Conservation (phyloP, 2,113 vertebrate species). For the Sander lucioperca region DNA sequence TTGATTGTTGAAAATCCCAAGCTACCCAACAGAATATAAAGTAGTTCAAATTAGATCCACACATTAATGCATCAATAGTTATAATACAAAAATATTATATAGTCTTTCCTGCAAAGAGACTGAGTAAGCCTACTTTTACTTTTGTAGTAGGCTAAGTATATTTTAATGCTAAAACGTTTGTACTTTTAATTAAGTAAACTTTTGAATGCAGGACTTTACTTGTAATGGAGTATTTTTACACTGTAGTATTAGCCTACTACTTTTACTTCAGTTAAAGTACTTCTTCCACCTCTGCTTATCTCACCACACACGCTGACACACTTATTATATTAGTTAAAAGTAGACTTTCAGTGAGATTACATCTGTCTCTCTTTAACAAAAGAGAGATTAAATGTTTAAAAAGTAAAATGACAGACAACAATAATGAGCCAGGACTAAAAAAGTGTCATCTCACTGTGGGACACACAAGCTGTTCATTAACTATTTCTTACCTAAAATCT, state of each 20-base stretch:
- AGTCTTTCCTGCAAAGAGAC: too few species aligned
- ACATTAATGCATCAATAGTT: too few species aligned
- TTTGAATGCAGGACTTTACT: too few species aligned
- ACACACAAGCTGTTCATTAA: not conserved
- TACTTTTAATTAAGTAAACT: too few species aligned
- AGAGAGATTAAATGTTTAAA: not conserved
- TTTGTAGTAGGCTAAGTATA: too few species aligned
- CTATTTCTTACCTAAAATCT: conserved; percentile 89
- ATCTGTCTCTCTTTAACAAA: not conserved
- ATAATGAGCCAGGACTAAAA: conserved; percentile 12
- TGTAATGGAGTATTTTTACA: too few species aligned
- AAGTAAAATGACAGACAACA: conserved; percentile 5
- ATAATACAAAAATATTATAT: too few species aligned
- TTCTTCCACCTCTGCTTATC: too few species aligned
- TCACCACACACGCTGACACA: not conserved
- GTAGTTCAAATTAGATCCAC: not conserved
- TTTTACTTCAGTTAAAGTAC: too few species aligned
- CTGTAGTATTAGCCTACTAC: not conserved
- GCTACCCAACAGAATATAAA: not conserved
- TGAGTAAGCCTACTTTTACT: too few species aligned
- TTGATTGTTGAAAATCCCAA: not conserved
- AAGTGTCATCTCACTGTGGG: conserved; percentile 65
- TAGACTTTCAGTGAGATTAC: not conserved
- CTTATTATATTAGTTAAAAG: not conserved
- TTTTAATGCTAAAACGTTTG: too few species aligned